Base-by-base conservation (phyloP, 2,113 vertebrate genomes). In the Megalops atlanticus region DNA sequence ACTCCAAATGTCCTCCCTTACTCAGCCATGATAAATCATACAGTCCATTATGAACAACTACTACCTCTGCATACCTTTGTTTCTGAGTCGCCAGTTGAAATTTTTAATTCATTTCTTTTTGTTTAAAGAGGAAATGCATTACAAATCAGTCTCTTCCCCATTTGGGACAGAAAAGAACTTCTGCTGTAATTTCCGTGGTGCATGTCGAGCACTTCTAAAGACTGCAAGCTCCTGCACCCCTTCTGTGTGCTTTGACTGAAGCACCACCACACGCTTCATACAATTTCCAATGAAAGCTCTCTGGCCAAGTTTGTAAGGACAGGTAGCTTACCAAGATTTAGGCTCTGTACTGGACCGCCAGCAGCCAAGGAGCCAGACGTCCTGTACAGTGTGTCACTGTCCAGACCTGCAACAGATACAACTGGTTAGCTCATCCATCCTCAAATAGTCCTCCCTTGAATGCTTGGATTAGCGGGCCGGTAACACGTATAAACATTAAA, bases 351-450 rank as follows among this genome's bases (percentile, higher is more conserved):
- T 3, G 58, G 78, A 76, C 68, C 35, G 33, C 1, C 1, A 4
- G 0, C 2, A 47, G 10, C 78, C 45, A 49, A 49, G 35, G 39
- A 58, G 73, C 58, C 71, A 10, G 70, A 27, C 21, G 52, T 78
- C 58, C 78, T 43, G 74, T 80, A 82, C 49, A 78, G 77, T 8
- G 78, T 82, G 39, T 80, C 77, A 40, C 80, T 38, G 38, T 81
- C 71, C 74, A 82, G 36, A 76, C 80, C 74, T 84, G 79, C 27
- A 11, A 40, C 39, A 72, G 31, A 39, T 41, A n/a, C 14, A 35
- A 21, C 10, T 2, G 11, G 35, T 83, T 71, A 76, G 64, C 35
- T 49, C 75, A 77, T 11, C 43, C 18, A 31, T n/a, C 41, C 47
- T 72, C n/a, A 77, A 71, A 74, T 71, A 54, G 43, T 35, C 69